A percentile compares a stretch with the other conserved stretches of the same genome.
Evolutionary conservation across 2,797 vertebrate genomes (phyloP).

Genomic region (Scleropages formosus): DNA sequence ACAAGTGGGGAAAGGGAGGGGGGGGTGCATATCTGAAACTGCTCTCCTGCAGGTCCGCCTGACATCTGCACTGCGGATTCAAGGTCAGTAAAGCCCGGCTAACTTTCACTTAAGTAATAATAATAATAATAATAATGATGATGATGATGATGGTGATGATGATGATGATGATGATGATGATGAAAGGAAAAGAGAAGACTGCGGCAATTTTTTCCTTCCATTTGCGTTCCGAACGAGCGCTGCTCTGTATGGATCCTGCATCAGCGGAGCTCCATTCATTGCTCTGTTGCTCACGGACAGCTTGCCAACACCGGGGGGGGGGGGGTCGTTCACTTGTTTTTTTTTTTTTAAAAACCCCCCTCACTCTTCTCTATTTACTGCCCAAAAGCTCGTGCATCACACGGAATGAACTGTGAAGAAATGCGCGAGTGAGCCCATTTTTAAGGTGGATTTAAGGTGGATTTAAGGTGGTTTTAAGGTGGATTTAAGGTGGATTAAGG

Average conservation of each 20-base stretch:
- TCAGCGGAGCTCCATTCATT: constrained; percentile 16
- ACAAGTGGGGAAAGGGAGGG: not conserved
- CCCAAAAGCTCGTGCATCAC: not conserved
- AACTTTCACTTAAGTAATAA: too few relatives aligned
- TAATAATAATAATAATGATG: too few relatives aligned
- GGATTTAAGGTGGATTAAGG: constrained; percentile 39
- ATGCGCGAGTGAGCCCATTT: not conserved
- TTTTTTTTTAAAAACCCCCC: too few relatives aligned
- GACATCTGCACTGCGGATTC: constrained; percentile 49
- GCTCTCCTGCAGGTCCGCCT: constrained; percentile 31
- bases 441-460: constrained; percentile 28
- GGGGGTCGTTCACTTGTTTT: too few relatives aligned
- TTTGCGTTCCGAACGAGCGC: constrained; percentile 42
- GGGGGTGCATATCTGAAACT: not conserved
- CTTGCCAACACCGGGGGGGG: not conserved
- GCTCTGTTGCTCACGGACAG: constrained; percentile 9
- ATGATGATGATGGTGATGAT: too few relatives aligned
- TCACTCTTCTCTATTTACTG: not conserved
- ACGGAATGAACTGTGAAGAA: not conserved
- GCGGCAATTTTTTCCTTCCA: constrained; percentile 19
- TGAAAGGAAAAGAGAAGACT: constrained; percentile 24
- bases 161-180: too few relatives aligned
- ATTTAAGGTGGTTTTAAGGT: constrained; percentile 40
- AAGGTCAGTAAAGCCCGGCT: constrained; percentile 76
- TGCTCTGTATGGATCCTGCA: constrained; percentile 56